These are phyloP conservation scores for Drosophila mayri DNA, from an alignment of 1,140 invertebrate species.

Conservation along the genomic window DNA sequence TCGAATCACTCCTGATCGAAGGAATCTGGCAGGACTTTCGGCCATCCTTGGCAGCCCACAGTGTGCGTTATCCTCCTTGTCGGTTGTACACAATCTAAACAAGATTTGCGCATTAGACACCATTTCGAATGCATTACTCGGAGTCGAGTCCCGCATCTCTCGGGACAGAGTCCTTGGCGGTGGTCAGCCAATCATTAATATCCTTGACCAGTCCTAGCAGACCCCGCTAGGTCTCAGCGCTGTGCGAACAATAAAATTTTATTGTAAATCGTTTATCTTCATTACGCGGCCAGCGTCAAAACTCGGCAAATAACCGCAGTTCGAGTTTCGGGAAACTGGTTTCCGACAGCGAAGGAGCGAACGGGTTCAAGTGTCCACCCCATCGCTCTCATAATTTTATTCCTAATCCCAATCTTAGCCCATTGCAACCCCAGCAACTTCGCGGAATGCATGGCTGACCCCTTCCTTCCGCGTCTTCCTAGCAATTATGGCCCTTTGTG, in stretches of 20 bases:
- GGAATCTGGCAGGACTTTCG: not conserved
- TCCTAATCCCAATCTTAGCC: not conserved
- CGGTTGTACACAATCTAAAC: conserved; percentile 31
- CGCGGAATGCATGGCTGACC: conserved; percentile 57
- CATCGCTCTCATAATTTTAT: conserved; percentile 18
- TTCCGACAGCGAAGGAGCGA: conserved; percentile 15
- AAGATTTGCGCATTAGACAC: conserved; percentile 49
- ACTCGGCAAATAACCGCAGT: conserved; percentile 59
- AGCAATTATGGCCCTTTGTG: conserved; percentile 78
- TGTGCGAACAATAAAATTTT: conserved; percentile 71
- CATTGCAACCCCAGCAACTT: conserved; percentile 58
- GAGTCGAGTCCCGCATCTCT: conserved; percentile 33
- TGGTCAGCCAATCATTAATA: conserved; percentile 69
- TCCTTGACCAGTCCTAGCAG: conserved; percentile 48
- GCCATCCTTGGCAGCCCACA: conserved; percentile 12
- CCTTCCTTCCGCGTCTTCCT: conserved; percentile 28
- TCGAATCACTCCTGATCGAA: not conserved
- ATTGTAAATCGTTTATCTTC: conserved; percentile 82
- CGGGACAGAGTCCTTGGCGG: conserved; percentile 35
- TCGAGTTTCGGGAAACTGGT: conserved; percentile 53
- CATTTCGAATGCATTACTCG: conserved; percentile 32
- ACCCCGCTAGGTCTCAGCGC: conserved; percentile 34
- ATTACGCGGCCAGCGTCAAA: conserved; percentile 76
- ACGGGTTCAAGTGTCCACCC: conserved; percentile 71
- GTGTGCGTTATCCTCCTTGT: not conserved